Evolutionary conservation across 2,113 vertebrate genomes (phyloP).

Genomic region (Pteropus alecto): DNA sequence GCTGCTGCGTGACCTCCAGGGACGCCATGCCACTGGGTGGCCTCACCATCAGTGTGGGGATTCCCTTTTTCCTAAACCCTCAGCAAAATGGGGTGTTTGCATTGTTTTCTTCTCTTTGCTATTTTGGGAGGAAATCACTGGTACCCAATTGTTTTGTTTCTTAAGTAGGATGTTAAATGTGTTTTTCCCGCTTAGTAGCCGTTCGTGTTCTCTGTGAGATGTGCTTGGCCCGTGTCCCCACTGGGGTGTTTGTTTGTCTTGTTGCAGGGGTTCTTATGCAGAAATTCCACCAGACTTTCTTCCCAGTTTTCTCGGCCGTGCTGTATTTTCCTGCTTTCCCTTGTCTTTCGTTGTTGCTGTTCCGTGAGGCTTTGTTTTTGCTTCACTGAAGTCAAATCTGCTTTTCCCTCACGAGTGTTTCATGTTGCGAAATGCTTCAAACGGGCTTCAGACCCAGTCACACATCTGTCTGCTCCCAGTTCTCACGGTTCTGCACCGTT

Average conservation of each 20-base stretch:
- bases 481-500: neutral
- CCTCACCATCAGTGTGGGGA: neutral
- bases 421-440: neutral
- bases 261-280: neutral
- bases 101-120: neutral
- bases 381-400: neutral
- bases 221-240: neutral
- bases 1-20: neutral
- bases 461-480: neutral
- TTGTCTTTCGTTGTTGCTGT: neutral
- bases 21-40: accelerated
- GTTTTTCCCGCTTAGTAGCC: neutral
- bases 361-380: neutral
- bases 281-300: neutral
- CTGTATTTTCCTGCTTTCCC: neutral
- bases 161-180: neutral
- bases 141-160: neutral
- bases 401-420: neutral
- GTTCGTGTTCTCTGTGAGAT: neutral
- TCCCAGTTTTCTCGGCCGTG: neutral
- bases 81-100: neutral
- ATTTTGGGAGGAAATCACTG: neutral
- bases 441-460: neutral
- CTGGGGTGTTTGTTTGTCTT: neutral
- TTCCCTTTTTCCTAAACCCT: neutral